Evolutionary conservation across 2,888 invertebrate genomes (phyloP).

Genomic region (Cerastis leucographa): DNA sequence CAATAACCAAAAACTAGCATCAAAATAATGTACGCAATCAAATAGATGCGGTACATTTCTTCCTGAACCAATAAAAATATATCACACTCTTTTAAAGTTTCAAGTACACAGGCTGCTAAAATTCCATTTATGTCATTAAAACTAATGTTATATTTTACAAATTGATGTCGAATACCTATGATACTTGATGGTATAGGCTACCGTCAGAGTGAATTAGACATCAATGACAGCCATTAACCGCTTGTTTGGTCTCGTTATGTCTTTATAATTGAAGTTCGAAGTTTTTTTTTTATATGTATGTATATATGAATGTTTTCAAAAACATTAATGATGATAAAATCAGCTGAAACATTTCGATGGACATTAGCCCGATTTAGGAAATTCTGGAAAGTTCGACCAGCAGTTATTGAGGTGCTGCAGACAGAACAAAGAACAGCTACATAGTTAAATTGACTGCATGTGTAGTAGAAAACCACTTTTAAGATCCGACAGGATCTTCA

Average conservation of each 20-base stretch:
- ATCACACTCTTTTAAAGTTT: background rate
- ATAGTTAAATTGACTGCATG: background rate
- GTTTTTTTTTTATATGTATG: background rate
- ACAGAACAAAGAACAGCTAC: background rate
- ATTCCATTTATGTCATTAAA: constrained; percentile 27
- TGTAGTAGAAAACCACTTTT: background rate
- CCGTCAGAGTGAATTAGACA: constrained; percentile 19
- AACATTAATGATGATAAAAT: constrained; percentile 26
- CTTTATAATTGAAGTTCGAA: constrained; percentile 53
- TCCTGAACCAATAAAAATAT: constrained; percentile 8
- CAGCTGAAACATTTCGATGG: background rate
- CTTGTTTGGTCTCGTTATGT: constrained; percentile 52
- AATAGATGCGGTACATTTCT: constrained; percentile 56
- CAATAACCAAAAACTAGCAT: constrained; percentile 54
- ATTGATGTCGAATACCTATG: background rate
- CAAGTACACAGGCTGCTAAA: background rate
- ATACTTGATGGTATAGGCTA: background rate
- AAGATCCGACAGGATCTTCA: background rate
- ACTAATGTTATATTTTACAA: constrained; percentile 28
- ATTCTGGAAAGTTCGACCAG: constrained; percentile 3
- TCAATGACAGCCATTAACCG: constrained; percentile 35
- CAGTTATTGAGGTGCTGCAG: background rate
- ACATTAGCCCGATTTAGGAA: constrained; percentile 1
- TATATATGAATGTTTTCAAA: too few species aligned
- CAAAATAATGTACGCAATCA: constrained; percentile 44